A percentile compares a stretch with the other conserved stretches of the same genome.
These are phyloP conservation scores for Sebastes steindachneri DNA, from an alignment of 2,797 vertebrate genomes.

Conservation along the genomic window DNA sequence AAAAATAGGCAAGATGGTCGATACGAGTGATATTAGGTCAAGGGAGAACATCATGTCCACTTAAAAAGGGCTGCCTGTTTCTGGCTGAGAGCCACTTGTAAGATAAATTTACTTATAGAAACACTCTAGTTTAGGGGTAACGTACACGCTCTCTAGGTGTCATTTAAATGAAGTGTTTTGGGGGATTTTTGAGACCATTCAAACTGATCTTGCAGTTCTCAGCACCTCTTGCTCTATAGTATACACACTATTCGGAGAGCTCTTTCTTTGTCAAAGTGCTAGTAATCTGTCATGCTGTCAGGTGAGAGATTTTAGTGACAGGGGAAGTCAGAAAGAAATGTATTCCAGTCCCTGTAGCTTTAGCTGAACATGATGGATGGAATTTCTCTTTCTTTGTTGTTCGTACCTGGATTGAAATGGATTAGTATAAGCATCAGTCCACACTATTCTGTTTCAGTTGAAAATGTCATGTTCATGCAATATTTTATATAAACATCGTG, in stretches of 20 bases:
- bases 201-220: background rate
- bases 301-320: background rate
- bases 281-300: conserved; percentile 3
- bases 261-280: background rate
- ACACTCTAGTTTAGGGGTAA: background rate
- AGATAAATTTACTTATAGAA: conserved; percentile 26
- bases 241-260: background rate
- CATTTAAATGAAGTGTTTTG: background rate
- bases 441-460: background rate
- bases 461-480: background rate
- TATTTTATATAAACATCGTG: background rate
- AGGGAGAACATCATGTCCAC: conserved; percentile 58
- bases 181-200: background rate
- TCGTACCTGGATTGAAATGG: background rate
- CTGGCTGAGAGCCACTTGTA: conserved; percentile 35
- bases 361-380: background rate
- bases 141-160: background rate
- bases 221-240: background rate
- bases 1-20: conserved; percentile 47
- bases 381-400: background rate
- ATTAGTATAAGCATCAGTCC: background rate
- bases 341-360: background rate
- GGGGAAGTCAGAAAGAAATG: background rate
- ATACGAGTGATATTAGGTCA: conserved; percentile 58
- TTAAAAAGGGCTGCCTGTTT: conserved; percentile 44